Percentiles rank a stretch among this genome's conserved stretches.
phyloP scores from a whole-genome alignment of 2,797 vertebrate genomes.

The Girardinus metallicus region DNA sequence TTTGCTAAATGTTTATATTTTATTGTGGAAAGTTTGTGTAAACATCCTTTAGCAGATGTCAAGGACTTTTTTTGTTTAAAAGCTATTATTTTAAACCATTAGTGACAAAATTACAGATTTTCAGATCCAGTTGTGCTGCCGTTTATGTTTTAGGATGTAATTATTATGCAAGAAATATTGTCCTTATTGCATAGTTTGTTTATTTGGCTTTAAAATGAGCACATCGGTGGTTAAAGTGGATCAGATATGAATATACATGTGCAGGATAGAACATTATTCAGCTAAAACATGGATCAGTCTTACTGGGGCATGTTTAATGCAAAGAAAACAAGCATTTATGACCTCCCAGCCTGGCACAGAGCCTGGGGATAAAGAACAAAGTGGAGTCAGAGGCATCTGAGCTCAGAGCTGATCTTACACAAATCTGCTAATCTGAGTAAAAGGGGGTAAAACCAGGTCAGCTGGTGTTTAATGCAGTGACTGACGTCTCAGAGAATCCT shows the following conservation, averaged over 20 bases:
- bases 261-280: neutral
- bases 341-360: slow-evolving; percentile 17
- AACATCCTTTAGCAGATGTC: neutral
- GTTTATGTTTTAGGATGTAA: neutral
- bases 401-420: slow-evolving; percentile 30
- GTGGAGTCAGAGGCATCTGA: slow-evolving; percentile 38
- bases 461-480: slow-evolving; percentile 52
- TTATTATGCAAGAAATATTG: neutral
- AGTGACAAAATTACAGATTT: neutral
- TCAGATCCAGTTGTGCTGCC: neutral
- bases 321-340: slow-evolving; percentile 72
- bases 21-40: neutral
- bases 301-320: slow-evolving; percentile 66
- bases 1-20: neutral
- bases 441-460: slow-evolving; percentile 64
- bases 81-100: neutral
- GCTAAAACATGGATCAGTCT: slow-evolving; percentile 31
- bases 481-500: slow-evolving; percentile 42
- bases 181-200: neutral
- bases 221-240: neutral
- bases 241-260: neutral
- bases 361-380: slow-evolving; percentile 41
- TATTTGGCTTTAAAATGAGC: slow-evolving; percentile 1
- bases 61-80: neutral
- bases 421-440: slow-evolving; percentile 36